Evolutionary conservation across 1,140 invertebrate genomes (phyloP).

Genomic region (Anadara kagoshimensis): DNA sequence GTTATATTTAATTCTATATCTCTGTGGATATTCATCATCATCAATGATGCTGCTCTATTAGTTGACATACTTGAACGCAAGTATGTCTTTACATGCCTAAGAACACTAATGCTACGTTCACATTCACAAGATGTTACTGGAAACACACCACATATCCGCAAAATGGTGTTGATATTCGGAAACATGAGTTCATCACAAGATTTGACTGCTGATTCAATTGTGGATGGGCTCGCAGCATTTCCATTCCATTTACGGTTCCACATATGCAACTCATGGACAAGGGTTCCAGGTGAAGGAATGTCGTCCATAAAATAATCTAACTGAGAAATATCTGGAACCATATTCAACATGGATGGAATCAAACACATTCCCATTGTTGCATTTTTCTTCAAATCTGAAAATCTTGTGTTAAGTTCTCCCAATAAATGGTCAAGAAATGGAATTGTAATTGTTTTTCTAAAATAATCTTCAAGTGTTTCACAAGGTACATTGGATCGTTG

Average conservation of each 20-base stretch:
- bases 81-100: too few species aligned
- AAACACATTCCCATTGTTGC: constrained; percentile 1
- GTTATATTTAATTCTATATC: too few species aligned
- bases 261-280: constrained; percentile 9
- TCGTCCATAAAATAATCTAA: constrained; percentile 1
- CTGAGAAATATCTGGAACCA: not conserved
- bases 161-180: too few species aligned
- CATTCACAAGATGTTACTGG: too few species aligned
- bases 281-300: too few species aligned
- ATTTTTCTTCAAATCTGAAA: not conserved
- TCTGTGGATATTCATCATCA: too few species aligned
- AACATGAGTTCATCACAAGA: too few species aligned
- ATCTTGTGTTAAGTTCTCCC: constrained; percentile 3
- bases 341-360: not conserved
- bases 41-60: too few species aligned
- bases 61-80: too few species aligned
- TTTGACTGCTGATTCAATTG: too few species aligned
- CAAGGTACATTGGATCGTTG: constrained; percentile 1
- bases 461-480: constrained; percentile 6
- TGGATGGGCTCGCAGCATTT: not conserved
- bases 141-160: too few species aligned
- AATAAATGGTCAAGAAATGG: constrained; percentile 13
- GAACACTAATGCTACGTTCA: too few species aligned
- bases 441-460: constrained; percentile 7
- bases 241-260: not conserved